Evolutionary conservation across 2,113 vertebrate genomes (phyloP), one percentile per base, ranked within the genome.

Genomic region (Erythrocebus patas): DNA sequence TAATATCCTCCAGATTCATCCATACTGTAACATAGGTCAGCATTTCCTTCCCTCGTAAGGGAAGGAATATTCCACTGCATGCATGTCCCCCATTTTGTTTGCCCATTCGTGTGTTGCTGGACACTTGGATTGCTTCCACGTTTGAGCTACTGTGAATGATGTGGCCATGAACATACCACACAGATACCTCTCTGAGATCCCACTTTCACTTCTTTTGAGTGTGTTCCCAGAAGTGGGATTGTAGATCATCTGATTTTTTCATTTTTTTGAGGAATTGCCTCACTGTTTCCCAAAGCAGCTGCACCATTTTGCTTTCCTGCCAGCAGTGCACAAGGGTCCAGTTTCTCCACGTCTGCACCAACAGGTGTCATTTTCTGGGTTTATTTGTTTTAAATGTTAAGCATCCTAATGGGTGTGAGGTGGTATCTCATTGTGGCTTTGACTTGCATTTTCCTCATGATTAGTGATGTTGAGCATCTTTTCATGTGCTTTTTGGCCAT

Each of bases 61-160:
- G n/a, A n/a, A n/a, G n/a, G n/a, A 1, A 14, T n/a, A 23, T 27
- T 23, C 27, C 27, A 0, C 0, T 10, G 20, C 1, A 8, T 16
- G 48, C 7, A 2, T 2, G 2, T 0, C 13, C 64, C 45, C 45
- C n/a, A 1, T 7, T 16, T 8, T 14, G 17, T 4, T 11, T 32
- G 8, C 9, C 64, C 25, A 3, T 25, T 48, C 45, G 0, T 8
- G 64, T 5, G 10, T 18, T n/a, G 0, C 0, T 35, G 48, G 55
- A n/a, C 48, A 1, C 30, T 43, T 4, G 57, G 8, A 7, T 4
- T 27, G 76, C 59, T 52, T 9, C 20, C 43, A 7, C 8, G n/a
- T 22, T 43, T 38, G n/a, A 10, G 3, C 22, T 23, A 7, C 30
- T 25, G 35, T 3, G 10, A 43, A 1, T 8, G 30, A 25, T 17